phyloP scores from a whole-genome alignment of 1,140 invertebrate species.

The Forficula auricularia region DNA sequence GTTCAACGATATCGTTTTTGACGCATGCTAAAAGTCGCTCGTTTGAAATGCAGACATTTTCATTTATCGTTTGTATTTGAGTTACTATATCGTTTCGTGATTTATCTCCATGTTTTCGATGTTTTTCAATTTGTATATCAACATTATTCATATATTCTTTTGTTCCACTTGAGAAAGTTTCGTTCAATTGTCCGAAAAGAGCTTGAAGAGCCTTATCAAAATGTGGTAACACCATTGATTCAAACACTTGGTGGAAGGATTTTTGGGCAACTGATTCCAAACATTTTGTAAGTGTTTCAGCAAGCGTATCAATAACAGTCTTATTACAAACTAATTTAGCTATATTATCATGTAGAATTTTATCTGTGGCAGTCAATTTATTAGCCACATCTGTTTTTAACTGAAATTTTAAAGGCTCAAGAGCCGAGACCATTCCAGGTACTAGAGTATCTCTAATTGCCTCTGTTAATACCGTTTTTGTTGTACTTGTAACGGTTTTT shows the following conservation, averaged over 20 bases:
- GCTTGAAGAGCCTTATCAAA: constrained; percentile 69
- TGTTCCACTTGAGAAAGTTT: constrained; percentile 65
- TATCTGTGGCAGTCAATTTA: constrained; percentile 51
- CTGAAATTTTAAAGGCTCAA: constrained; percentile 48
- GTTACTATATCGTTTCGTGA: neutral
- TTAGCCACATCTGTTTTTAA: constrained; percentile 48
- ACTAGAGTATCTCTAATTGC: too few relatives aligned
- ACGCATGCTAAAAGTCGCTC: constrained; percentile 19
- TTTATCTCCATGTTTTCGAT: constrained; percentile 10
- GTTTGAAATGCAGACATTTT: neutral
- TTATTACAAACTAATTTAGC: constrained; percentile 55
- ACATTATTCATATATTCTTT: constrained; percentile 58
- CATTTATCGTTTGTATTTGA: constrained; percentile 7
- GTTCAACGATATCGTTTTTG: constrained; percentile 20
- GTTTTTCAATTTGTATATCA: constrained; percentile 26
- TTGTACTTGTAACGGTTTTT: too few relatives aligned
- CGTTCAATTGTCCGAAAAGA: constrained; percentile 76
- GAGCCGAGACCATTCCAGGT: constrained; percentile 2
- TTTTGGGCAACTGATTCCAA: constrained; percentile 45
- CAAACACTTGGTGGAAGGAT: constrained; percentile 56
- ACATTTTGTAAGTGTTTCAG: constrained; percentile 42
- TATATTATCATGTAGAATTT: constrained; percentile 58
- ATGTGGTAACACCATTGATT: constrained; percentile 53
- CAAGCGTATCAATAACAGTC: constrained; percentile 55
- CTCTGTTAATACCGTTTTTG: too few relatives aligned